Evolutionary conservation across 2,113 vertebrate species (phyloP), one percentile per base, ranked within the genome.

Genomic region (Solea solea): DNA sequence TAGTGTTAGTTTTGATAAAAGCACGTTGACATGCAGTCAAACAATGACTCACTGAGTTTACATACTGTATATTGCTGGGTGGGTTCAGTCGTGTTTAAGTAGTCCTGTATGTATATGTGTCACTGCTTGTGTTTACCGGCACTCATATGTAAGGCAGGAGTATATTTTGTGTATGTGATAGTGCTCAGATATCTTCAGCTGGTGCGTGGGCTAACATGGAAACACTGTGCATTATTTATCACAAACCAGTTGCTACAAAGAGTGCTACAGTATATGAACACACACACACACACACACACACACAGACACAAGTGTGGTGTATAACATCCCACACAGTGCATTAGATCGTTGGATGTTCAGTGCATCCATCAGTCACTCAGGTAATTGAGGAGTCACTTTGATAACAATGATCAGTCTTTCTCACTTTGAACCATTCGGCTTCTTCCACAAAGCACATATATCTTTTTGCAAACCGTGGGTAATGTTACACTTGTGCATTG

Each of bases 151-250:
- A 51, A 28, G 50, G 27, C 15, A 51, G 16, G 49, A 5, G 52
- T 63, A 59, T 48, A 25, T 50, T 52, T 39, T 64, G 46, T 40
- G 28, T 52, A 21, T 46, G 65, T 21, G 27, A 49, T 46, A 54
- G 13, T 13, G 44, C 68, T 54, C 60, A 48, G 27, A 72, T 74
- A 55, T 67, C 64, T 69, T 58, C 72, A 66, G 27, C 46, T 4
- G 25, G 13, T 71, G 64, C 9, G 49, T 72, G 64, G 70, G 77
- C 41, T 1, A 45, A 76, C 56, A 74, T 53, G 11, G 46, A 69
- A 68, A 74, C 73, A 66, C 16, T 16, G 12, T 74, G 51, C 57
- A 62, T 85, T 79, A 78, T 79, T 83, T 50, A 76, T 76, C 4
- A 58, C 48, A 54, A 68, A 25, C 39, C 48, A 58, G n/a, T 57